Percentiles rank a stretch among this genome's conserved stretches.
phyloP scores from a whole-genome alignment of 2,888 invertebrate genomes.

The Aethes cnicana region DNA sequence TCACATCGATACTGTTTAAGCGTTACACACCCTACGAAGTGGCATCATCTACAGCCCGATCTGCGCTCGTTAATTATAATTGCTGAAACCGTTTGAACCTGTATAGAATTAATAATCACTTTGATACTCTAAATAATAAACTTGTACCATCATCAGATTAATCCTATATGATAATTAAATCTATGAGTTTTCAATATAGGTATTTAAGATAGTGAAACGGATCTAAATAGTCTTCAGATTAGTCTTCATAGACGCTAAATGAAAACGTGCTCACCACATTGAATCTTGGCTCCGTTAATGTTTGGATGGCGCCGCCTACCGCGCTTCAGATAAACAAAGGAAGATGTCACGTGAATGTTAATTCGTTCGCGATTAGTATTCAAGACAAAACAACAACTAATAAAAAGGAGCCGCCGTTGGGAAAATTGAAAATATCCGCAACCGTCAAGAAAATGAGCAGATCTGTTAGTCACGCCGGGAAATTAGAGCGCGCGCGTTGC shows the following conservation, averaged over 20 bases:
- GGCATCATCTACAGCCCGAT: slow-evolving; percentile 26
- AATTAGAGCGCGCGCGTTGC: slow-evolving; percentile 65
- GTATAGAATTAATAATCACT: slow-evolving; percentile 3
- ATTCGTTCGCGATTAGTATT: slow-evolving; percentile 71
- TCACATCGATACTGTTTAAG: slow-evolving; percentile 21
- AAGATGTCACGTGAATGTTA: slow-evolving; percentile 66
- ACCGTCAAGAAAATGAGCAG: slow-evolving; percentile 76
- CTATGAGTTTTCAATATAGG: too few species aligned
- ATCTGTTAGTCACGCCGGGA: slow-evolving; percentile 72
- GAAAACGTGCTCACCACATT: slow-evolving; percentile 7
- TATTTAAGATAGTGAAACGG: too few species aligned
- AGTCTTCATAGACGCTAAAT: slow-evolving; percentile 6
- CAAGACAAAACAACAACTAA: slow-evolving; percentile 78
- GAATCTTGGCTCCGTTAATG: slow-evolving; percentile 7
- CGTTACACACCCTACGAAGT: slow-evolving; percentile 16
- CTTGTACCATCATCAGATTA: too few species aligned
- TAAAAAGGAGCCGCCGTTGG: slow-evolving; percentile 73
- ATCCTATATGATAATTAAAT: too few species aligned
- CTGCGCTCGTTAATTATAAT: slow-evolving; percentile 31
- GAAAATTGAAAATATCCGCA: slow-evolving; percentile 82
- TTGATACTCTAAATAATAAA: too few species aligned
- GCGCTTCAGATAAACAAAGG: slow-evolving; percentile 50
- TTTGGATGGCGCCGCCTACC: slow-evolving; percentile 32
- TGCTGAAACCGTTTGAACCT: slow-evolving; percentile 13
- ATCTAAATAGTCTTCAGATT: too few species aligned